Evolutionary conservation across 2,113 vertebrate genomes (phyloP), one percentile per base, ranked within the genome.

Genomic region (Apodemus sylvaticus): DNA sequence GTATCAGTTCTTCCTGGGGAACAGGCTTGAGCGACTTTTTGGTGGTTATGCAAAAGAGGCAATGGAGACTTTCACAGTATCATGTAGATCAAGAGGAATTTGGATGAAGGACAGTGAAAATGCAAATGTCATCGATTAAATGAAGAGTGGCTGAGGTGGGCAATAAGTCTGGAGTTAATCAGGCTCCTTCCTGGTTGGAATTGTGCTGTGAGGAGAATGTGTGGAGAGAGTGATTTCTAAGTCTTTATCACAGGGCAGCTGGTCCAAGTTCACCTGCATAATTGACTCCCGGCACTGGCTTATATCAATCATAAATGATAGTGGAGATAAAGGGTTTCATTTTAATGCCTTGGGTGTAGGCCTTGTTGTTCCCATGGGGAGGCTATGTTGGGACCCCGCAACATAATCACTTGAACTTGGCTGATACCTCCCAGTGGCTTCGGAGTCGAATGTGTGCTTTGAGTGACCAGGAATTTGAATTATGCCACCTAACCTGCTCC

Each of bases 71-170:
- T 82, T 39, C 31, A 42, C n/a, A 5, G 3, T 16, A 36, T 83
- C 73, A 48, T 29, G 17, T 45, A 82, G 24, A 55, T 10, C 79
- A 29, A 89, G 71, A 70, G 12, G 53, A 91, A 78, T 66, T 71
- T 19, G 83, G 55, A 90, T 64, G 64, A 82, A 94, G 86, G 34
- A 48, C 48, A 74, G 48, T 34, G 58, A 79, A 77, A 88, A 74
- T 31, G n/a, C 0, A n/a, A 62, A 20, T 36, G 5, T 74, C 90
- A 19, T 1, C 6, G 17, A 88, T 81, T 92, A 48, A 68, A 48
- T 22, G 36, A 4, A 36, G 66, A 62, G 55, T 17, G 53, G 45
- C 45, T 39, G 20, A 7, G 17, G 24, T 53, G 64, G 45, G 62
- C 39, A 66, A 51, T 45, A 82, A 29, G 36, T 94, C 26, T 83